Conservation (phyloP, 1,140 invertebrate genomes). For the Sycophila sp. region DNA sequence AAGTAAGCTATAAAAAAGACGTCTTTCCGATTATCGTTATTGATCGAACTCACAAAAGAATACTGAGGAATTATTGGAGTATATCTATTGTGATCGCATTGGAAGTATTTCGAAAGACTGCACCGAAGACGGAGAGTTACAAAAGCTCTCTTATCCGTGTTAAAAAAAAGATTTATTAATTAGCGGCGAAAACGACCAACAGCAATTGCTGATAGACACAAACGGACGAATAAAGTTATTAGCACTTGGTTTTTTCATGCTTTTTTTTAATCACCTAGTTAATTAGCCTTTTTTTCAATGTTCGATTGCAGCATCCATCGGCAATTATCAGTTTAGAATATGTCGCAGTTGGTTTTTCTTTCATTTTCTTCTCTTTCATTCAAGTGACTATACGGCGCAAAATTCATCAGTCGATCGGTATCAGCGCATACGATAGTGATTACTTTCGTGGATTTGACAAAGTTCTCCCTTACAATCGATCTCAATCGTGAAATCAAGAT, state of each 20-base stretch:
- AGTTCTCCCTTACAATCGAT: constrained; percentile 96
- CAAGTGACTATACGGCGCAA: constrained; percentile 6
- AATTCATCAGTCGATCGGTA: constrained; percentile 24
- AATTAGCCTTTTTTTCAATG: constrained; percentile 21
- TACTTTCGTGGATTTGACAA: constrained; percentile 87
- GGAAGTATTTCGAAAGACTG: constrained; percentile 25
- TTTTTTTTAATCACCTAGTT: constrained; percentile 15
- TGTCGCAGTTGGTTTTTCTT: constrained; percentile 20
- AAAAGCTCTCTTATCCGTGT: not conserved
- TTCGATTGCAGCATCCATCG: constrained; percentile 18
- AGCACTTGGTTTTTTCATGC: not conserved
- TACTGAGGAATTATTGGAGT: constrained; percentile 20
- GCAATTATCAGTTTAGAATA: constrained; percentile 29
- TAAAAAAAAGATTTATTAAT: constrained; percentile 27
- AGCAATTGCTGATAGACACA: constrained; percentile 21
- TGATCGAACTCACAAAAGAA: constrained; percentile 27
- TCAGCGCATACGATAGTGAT: constrained; percentile 97
- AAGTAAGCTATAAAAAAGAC: not conserved
- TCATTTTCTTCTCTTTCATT: constrained; percentile 1
- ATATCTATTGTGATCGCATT: constrained; percentile 29
- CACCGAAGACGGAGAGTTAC: not conserved
- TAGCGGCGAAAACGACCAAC: not conserved
- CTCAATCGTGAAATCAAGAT: constrained; percentile 95
- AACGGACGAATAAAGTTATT: constrained; percentile 5
- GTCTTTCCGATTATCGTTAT: too few species aligned